phyloP scores from a whole-genome alignment of 1,140 invertebrate genomes.

The Propsilocerus akamusi region DNA sequence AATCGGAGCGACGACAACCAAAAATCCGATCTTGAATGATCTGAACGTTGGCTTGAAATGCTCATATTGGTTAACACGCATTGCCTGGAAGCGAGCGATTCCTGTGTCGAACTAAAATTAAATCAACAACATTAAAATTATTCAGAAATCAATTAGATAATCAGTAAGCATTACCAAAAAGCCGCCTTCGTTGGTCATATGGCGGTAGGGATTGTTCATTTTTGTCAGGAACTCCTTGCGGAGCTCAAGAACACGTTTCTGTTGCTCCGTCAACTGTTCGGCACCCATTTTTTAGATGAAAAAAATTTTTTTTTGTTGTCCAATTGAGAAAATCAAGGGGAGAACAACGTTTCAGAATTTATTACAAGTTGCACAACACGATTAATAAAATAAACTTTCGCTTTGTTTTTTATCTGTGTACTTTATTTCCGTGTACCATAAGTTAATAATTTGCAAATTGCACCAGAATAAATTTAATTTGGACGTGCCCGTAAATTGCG shows the following conservation, averaged over 20 bases:
- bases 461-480: no score
- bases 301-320: neutral
- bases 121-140: slow-evolving; percentile 9
- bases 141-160: slow-evolving; percentile 13
- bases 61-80: slow-evolving; percentile 40
- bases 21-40: slow-evolving; percentile 30
- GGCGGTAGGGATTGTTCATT: slow-evolving; percentile 38
- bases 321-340: no score
- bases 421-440: no score
- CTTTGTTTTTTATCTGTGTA: no score
- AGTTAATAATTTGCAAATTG: no score
- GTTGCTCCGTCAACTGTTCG: slow-evolving; percentile 10
- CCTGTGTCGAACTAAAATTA: slow-evolving; percentile 52
- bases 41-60: slow-evolving; percentile 45
- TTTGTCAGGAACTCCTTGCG: slow-evolving; percentile 44
- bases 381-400: no score
- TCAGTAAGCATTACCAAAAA: slow-evolving; percentile 31
- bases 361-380: no score
- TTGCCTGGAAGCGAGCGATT: slow-evolving; percentile 45
- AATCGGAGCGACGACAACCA: slow-evolving; percentile 36
- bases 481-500: no score
- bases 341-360: no score
- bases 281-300: neutral
- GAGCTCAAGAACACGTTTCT: slow-evolving; percentile 18
- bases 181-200: slow-evolving; percentile 31